phyloP scores from a whole-genome alignment of 2,113 vertebrate species.

The Tenrec ecaudatus region DNA sequence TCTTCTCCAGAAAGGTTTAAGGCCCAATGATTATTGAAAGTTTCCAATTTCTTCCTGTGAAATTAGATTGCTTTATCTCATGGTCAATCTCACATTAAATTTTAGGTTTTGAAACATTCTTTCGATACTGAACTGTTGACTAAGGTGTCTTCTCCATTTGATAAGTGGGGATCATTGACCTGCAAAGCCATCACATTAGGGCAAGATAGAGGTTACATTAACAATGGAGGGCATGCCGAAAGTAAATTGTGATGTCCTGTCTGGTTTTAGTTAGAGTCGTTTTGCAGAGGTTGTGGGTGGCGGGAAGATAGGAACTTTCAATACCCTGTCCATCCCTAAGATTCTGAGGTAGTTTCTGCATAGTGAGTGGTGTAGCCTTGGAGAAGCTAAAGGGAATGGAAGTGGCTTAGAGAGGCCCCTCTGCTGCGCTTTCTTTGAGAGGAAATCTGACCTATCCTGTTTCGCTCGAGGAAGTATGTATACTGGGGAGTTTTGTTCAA shows the following conservation, averaged over 20 bases:
- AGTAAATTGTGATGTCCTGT: conserved; percentile 2
- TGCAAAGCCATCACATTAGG: conserved; percentile 1
- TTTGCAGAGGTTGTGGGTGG: neutral
- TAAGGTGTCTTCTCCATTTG: conserved; percentile 3
- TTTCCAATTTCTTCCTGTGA: conserved; percentile 9
- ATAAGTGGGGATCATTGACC: neutral
- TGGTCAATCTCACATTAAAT: neutral
- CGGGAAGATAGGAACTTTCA: conserved; percentile 9
- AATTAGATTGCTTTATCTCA: conserved; percentile 32
- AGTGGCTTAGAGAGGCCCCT: neutral
- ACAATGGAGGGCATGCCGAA: neutral
- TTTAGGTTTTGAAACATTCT: conserved; percentile 52
- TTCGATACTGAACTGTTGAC: conserved; percentile 12
- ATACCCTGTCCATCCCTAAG: conserved; percentile 7
- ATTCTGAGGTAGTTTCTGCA: conserved; percentile 41
- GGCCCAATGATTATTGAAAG: neutral
- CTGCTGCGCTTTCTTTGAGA: conserved; percentile 40
- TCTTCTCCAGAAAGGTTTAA: neutral
- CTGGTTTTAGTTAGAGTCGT: conserved; percentile 31
- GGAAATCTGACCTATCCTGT: conserved; percentile 47
- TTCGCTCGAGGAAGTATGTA: conserved; percentile 21
- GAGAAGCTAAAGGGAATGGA: conserved; percentile 54
- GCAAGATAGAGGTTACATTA: conserved; percentile 40
- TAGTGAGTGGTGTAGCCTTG: conserved; percentile 10
- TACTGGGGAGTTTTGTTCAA: conserved; percentile 46